Conservation (phyloP, 2,797 vertebrate genomes). For the Dryobates pubescens region DNA sequence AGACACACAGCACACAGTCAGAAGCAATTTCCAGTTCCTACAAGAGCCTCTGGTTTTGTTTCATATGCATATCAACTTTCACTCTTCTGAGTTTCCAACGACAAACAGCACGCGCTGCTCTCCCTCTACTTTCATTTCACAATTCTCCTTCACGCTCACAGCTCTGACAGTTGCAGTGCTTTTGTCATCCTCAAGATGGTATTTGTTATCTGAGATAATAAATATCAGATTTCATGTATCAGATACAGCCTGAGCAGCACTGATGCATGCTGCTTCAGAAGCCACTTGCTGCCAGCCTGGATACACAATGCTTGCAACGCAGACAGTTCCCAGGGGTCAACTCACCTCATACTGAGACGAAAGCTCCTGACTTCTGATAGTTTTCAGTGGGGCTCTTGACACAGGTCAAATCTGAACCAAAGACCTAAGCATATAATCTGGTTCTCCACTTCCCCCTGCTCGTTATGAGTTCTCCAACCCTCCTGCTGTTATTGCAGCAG, state of each 20-base stretch:
- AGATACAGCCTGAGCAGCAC: neutral
- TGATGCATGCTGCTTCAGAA: neutral
- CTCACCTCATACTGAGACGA: neutral
- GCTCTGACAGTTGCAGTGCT: conserved; percentile 42
- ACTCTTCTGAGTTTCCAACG: neutral
- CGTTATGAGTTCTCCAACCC: neutral
- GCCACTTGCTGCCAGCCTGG: neutral
- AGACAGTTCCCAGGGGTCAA: neutral
- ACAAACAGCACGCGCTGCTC: neutral
- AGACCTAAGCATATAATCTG: neutral
- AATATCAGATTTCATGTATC: conserved; percentile 5
- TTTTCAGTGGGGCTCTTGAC: neutral
- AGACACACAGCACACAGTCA: conserved; percentile 57
- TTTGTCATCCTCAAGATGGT: conserved; percentile 52
- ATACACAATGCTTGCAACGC: neutral
- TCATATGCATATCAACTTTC: neutral
- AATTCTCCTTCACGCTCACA: neutral
- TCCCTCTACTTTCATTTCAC: neutral
- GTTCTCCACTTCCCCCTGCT: neutral
- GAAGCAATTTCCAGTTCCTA: neutral
- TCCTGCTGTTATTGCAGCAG: neutral
- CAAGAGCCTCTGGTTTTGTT: conserved; percentile 10
- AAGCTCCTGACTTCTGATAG: neutral
- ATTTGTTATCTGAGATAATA: conserved; percentile 57
- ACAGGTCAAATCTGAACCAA: neutral